Base-by-base conservation (phyloP, 1,140 invertebrate species). In the Brachionus calyciflorus region DNA sequence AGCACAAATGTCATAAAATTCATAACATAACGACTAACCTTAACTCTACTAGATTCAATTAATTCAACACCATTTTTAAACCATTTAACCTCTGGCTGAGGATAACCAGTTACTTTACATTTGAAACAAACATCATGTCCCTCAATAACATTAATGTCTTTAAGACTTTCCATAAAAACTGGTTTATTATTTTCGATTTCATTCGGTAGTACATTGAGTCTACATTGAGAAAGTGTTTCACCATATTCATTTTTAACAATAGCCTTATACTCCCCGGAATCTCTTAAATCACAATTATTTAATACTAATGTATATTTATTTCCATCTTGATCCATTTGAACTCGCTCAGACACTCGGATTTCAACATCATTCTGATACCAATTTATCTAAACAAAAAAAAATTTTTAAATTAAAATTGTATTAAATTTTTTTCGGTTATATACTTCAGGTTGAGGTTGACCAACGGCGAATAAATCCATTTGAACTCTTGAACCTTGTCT, bases 381-480 rank as follows among this genome's bases (percentile, higher is more conserved):
- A 30, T 41, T 76, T 9, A 76, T 46, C 73, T 49, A 14, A 46
- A n/a, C 7, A 48, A 48, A 28, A 41, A 41, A 41, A 21, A 28
- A 10, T 10, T 48, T 48, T 30, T 17, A 41, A 44, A 24, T 44
- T 69, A 30, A 70, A 48, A 19, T 41, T 70, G 24, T 51, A n/a
- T n/a, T n/a, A n/a, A n/a, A n/a, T n/a, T n/a, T n/a, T n/a, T n/a
- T n/a, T n/a, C n/a, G n/a, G 17, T 2, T 17, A 19, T 9, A 93
- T 87, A 79, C 93, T 90, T 78, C 91, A 87, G 0, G 91, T 91
- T 79, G 91, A 87, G 3, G 91, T 91, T 76, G 91, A 91, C 80
- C 48, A 14, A 63, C 75, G 21, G 49, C 69, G 40, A 60, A 70
- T 26, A 78, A 33, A 12, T 76, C 73, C 33, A 78, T 24, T 57